phyloP scores from a whole-genome alignment of 1,140 invertebrate species.

The Oedothorax gibbosus region DNA sequence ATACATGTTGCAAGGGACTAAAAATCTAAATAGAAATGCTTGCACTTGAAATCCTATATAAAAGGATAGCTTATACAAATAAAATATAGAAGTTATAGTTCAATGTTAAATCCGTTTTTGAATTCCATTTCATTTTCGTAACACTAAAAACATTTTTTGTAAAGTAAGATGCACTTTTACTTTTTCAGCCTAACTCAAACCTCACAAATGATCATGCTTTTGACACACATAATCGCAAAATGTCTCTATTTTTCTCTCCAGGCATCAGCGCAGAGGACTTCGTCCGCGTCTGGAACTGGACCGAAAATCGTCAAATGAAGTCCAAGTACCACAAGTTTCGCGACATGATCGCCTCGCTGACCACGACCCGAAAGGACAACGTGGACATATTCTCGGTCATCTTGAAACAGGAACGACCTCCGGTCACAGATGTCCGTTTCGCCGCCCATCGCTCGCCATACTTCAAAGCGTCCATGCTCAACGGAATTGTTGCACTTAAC shows the following conservation, averaged over 20 bases:
- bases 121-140: no score
- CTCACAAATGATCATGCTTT: no score
- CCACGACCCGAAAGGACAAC: slow-evolving; percentile 86
- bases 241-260: neutral
- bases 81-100: no score
- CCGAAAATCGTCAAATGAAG: slow-evolving; percentile 81
- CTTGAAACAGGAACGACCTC: slow-evolving; percentile 81
- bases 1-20: no score
- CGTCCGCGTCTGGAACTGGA: slow-evolving; percentile 91
- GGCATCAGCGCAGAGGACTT: slow-evolving; percentile 74
- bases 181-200: no score
- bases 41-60: no score
- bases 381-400: slow-evolving; percentile 97
- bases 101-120: no score
- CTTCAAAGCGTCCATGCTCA: slow-evolving; percentile 92
- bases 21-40: no score
- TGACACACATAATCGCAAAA: neutral
- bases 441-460: slow-evolving; percentile 96
- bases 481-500: slow-evolving; percentile 93
- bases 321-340: slow-evolving; percentile 90
- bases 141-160: no score
- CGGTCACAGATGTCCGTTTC: slow-evolving; percentile 92
- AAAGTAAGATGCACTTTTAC: no score
- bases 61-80: no score
- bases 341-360: slow-evolving; percentile 83